Percentiles rank a stretch among this genome's conserved stretches.
phyloP scores from a whole-genome alignment of 2,888 invertebrate genomes.

The Emmelina monodactyla region DNA sequence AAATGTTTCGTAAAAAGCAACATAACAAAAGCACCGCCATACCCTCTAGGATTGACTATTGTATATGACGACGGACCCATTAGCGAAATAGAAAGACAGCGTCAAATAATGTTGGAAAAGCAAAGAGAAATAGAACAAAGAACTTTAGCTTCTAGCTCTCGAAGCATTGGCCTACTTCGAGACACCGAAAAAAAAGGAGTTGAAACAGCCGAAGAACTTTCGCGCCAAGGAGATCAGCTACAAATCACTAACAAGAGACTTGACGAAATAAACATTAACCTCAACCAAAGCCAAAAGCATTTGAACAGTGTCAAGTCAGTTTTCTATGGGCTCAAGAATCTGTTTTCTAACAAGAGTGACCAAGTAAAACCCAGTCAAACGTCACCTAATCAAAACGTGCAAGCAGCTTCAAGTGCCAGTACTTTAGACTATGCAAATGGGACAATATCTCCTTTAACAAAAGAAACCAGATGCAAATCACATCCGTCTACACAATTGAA shows the following conservation, averaged over 20 bases:
- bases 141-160: constrained; percentile 80
- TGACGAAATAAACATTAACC: constrained; percentile 88
- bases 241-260: constrained; percentile 87
- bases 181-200: constrained; percentile 95
- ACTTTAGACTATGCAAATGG: constrained; percentile 39
- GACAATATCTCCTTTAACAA: constrained; percentile 24
- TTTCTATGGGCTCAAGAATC: constrained; percentile 96
- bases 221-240: constrained; percentile 88
- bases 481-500: constrained; percentile 73
- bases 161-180: constrained; percentile 80
- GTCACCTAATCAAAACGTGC: constrained; percentile 31
- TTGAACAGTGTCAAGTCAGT: constrained; percentile 96
- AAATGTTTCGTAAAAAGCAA: constrained; percentile 80
- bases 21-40: constrained; percentile 35
- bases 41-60: constrained; percentile 29
- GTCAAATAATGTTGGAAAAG: constrained; percentile 75
- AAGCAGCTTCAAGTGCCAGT: constrained; percentile 36
- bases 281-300: constrained; percentile 92
- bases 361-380: constrained; percentile 50
- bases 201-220: constrained; percentile 91
- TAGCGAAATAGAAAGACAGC: constrained; percentile 70
- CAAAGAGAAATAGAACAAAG: constrained; percentile 82
- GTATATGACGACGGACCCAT: constrained; percentile 40
- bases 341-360: constrained; percentile 81
- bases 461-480: constrained; percentile 56